Conservation (phyloP, 2,797 vertebrate genomes). For the Rhinella marina region DNA sequence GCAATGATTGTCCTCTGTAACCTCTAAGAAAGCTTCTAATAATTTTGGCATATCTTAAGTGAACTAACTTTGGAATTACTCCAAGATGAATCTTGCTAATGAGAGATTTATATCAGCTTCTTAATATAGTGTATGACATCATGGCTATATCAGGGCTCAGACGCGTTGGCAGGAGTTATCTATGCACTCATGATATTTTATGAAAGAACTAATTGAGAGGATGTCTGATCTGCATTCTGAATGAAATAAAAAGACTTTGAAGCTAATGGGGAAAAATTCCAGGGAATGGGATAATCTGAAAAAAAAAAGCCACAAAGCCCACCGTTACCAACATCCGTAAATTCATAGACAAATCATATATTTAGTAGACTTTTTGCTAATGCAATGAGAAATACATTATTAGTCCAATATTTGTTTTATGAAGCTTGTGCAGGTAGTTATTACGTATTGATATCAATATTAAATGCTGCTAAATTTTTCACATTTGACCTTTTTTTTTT, state of each 20-base stretch:
- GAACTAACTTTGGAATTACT: conserved; percentile 15
- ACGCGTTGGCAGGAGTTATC: background rate
- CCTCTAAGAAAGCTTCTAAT: conserved; percentile 19
- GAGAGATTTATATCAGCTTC: conserved; percentile 10
- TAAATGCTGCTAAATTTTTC: too few species aligned
- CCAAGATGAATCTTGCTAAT: conserved; percentile 18
- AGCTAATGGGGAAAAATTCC: background rate
- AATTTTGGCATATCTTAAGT: conserved; percentile 26
- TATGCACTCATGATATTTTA: background rate
- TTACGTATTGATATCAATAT: too few species aligned
- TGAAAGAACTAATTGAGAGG: background rate
- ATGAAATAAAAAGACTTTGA: background rate
- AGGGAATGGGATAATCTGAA: background rate
- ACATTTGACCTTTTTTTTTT: too few species aligned
- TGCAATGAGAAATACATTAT: too few species aligned
- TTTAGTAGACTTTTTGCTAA: too few species aligned
- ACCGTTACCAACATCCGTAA: background rate
- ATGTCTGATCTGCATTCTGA: background rate
- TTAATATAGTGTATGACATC: conserved; percentile 33
- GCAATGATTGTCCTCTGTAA: conserved; percentile 20
- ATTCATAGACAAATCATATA: too few species aligned
- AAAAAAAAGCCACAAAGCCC: background rate
- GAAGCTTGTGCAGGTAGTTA: too few species aligned
- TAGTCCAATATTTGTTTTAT: too few species aligned
- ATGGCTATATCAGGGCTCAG: background rate